phyloP scores from a whole-genome alignment of 2,797 vertebrate species.

The Chrosomus eos region DNA sequence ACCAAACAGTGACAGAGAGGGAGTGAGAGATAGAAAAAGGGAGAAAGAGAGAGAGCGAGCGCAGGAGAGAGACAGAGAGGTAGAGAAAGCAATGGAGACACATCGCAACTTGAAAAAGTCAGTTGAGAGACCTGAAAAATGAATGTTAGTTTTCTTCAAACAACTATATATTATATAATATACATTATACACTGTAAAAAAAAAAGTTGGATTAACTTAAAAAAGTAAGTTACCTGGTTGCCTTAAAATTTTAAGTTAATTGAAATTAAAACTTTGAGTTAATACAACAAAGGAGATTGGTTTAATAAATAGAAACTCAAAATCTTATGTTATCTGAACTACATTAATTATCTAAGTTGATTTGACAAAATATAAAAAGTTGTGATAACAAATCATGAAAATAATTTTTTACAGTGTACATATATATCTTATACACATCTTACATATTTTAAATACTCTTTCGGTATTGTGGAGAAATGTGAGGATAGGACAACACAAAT shows the following conservation, averaged over 20 bases:
- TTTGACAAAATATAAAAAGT: no score
- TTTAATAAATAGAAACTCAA: no score
- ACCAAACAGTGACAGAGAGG: slow-evolving; percentile 24
- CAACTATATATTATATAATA: background rate
- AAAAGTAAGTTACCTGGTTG: no score
- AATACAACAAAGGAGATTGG: no score
- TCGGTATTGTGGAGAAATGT: background rate
- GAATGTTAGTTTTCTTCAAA: background rate
- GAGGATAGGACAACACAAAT: slow-evolving; percentile 13
- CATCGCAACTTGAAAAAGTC: background rate
- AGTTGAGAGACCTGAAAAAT: background rate
- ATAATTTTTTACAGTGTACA: no score
- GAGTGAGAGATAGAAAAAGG: slow-evolving; percentile 24
- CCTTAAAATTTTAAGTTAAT: no score
- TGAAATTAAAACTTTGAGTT: no score
- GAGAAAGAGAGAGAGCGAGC: slow-evolving; percentile 25
- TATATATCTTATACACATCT: background rate
- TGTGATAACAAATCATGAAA: no score
- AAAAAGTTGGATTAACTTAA: no score
- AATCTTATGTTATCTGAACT: no score
- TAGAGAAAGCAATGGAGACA: background rate
- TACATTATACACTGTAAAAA: no score
- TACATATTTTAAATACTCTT: background rate
- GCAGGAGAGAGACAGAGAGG: slow-evolving; percentile 18
- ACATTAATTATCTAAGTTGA: no score